Evolutionary conservation across 2,113 vertebrate genomes (phyloP), one percentile per base, ranked within the genome.

Genomic region (Pseudonaja textilis): DNA sequence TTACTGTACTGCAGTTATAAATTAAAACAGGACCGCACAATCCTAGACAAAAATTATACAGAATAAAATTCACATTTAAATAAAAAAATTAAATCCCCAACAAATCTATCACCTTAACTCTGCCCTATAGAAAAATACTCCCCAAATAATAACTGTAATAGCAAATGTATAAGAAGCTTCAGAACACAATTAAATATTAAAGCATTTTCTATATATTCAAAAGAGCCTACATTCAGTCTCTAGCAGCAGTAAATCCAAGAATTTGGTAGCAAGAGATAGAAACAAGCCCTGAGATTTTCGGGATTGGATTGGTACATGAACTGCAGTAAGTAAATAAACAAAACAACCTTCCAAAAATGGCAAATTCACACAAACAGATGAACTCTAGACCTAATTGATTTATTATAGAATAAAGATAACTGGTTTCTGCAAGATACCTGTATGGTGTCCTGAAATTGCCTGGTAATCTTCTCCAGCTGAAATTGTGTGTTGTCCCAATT

Each of bases 401-500:
- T 8, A 45, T 5, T 26, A 39, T 6, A 39, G 5, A 54, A 26
- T 8, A 64, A 39, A 42, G 45, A 20, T 34, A 57, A 14, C 45
- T 34, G 94, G 16, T 10, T 85, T 88, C 94, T 45, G 88, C 23
- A 23, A 50, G 1, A 56, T 94, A 98, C 98, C 98, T 98, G 96
- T 0, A 98, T 55, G 1, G 97, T 96, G 87, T 91, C 95, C 90
- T 92, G 95, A 0, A 98, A 97, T 5, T 97, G 97, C 3, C 93
- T 96, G 92, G 92, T 96, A 90, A 96, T 97, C 74, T 97, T 97
- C 47, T 95, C 97, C 91, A 99, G 96, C 52, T 97, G 97, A 81
- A 93, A 69, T 55, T 97, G 97, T 0, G 97, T 97, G 50, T 86
- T 90, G 16, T 98, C 98, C 99, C 99, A 99, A 1, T 90, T 93